Base-by-base conservation (phyloP, 2,888 invertebrate genomes). In the Microlaimidae sp. region DNA sequence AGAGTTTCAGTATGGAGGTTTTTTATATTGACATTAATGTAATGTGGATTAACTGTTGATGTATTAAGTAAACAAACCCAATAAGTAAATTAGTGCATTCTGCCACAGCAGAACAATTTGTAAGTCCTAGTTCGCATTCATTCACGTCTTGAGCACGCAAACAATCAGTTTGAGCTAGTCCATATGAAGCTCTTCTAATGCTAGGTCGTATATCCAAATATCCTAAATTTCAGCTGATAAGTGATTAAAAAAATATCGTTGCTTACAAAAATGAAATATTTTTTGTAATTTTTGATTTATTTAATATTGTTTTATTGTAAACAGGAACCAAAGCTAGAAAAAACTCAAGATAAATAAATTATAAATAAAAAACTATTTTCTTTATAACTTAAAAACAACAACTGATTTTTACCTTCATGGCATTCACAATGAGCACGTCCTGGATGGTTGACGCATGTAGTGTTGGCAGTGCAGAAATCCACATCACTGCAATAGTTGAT, bases 371-470 rank as follows among this genome's bases (percentile, higher is more conserved):
- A 13, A 21, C 23, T 24, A 7, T 24, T 13, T 43, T 43, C 19
- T 43, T 43, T 7, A 7, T n/a, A 24, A 43, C 45, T 43, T n/a
- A 13, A 43, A n/a, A n/a, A n/a, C n/a, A n/a, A n/a, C n/a, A n/a
- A n/a, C n/a, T n/a, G n/a, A n/a, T n/a, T n/a, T n/a, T n/a, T n/a
- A n/a, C n/a, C n/a, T n/a, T n/a, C n/a, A n/a, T 21, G 43, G 23
- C 90, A 90, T 69, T 84, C 82, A 76, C 88, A 90, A 67, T 83
- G 81, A 73, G 84, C 88, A 68, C 83, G 84, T 64, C 86, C 86
- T 75, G 83, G 82, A 70, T 87, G 80, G 76, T 88, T 89, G 76
- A 83, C 80, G 76, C 89, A 90, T 60, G 84, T 82, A 57, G 88
- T 87, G 73, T 89, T 88, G 69, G 79, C 78, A 72, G 89, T 87